Conservation (phyloP, 2,113 vertebrate species). For the Lycocorax pyrrhopterus region DNA sequence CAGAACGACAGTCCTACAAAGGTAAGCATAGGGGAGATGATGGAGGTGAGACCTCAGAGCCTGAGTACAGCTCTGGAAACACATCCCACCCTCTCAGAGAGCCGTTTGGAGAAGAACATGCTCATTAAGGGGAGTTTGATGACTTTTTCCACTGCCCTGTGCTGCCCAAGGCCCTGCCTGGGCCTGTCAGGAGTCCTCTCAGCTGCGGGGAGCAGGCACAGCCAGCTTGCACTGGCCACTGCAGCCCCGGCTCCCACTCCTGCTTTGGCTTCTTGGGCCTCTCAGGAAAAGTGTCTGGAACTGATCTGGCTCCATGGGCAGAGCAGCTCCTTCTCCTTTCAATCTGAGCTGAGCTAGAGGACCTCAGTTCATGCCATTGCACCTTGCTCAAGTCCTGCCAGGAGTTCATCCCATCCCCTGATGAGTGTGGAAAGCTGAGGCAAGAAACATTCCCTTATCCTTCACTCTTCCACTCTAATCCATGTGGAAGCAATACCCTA, state of each 20-base stretch:
- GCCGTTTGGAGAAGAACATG: background rate
- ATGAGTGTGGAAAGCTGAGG: background rate
- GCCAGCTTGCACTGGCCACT: background rate
- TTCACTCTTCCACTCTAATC: no score
- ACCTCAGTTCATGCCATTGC: background rate
- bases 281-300: background rate
- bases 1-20: no score
- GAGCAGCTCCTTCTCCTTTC: background rate
- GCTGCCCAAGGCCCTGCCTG: background rate
- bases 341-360: background rate
- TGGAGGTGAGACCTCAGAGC: no score
- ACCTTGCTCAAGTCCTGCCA: background rate
- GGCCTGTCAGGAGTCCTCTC: background rate
- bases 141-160: background rate
- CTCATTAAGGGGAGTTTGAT: background rate
- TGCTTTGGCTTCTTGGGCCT: background rate
- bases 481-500: no score
- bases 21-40: no score
- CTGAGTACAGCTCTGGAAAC: background rate
- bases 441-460: background rate
- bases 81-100: background rate
- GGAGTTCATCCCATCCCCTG: background rate
- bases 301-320: background rate
- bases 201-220: background rate
- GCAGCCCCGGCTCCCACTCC: background rate